These are phyloP conservation scores for Theonella swinhoei DNA, from an alignment of 37 sponge, comb jelly and placozoan species.

Conservation along the genomic window DNA sequence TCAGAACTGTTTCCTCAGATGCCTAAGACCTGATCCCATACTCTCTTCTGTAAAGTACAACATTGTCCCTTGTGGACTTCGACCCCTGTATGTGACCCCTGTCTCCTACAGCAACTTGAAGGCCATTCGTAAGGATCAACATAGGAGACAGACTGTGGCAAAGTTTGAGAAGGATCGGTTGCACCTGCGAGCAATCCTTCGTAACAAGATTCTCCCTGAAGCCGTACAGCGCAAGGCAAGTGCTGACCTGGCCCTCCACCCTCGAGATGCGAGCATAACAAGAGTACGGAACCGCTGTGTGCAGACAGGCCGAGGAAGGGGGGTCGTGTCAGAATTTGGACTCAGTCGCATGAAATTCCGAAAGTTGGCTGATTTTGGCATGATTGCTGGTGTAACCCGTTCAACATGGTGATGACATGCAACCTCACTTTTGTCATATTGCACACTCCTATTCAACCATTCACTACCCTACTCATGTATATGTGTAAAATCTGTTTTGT, in stretches of 20 bases:
- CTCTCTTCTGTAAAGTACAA: background rate
- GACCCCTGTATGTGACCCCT: background rate
- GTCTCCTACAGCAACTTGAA: conserved; percentile 1
- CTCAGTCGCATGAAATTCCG: conserved; percentile 71
- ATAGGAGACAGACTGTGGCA: conserved; percentile 56
- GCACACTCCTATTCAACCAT: no score
- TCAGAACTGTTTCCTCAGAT: background rate
- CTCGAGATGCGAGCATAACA: conserved; percentile 67
- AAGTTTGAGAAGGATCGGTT: conserved; percentile 53
- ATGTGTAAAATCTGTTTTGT: no score
- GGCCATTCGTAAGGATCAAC: conserved; percentile 58
- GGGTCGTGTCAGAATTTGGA: conserved; percentile 58
- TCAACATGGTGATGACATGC: conserved; percentile 61
- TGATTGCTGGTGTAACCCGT: conserved; percentile 65
- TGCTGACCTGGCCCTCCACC: conserved; percentile 36
- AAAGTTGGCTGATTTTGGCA: conserved; percentile 63
- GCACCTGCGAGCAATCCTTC: conserved; percentile 44
- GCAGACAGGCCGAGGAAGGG: conserved; percentile 71
- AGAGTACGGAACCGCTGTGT: conserved; percentile 75
- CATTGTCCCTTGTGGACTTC: background rate
- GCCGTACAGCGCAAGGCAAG: conserved; percentile 52
- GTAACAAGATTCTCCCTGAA: conserved; percentile 58
- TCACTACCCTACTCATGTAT: no score
- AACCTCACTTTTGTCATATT: no score
- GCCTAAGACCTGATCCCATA: no score